Base-by-base conservation (phyloP, 2,797 vertebrate species). In the Sebastolobus altivelis region DNA sequence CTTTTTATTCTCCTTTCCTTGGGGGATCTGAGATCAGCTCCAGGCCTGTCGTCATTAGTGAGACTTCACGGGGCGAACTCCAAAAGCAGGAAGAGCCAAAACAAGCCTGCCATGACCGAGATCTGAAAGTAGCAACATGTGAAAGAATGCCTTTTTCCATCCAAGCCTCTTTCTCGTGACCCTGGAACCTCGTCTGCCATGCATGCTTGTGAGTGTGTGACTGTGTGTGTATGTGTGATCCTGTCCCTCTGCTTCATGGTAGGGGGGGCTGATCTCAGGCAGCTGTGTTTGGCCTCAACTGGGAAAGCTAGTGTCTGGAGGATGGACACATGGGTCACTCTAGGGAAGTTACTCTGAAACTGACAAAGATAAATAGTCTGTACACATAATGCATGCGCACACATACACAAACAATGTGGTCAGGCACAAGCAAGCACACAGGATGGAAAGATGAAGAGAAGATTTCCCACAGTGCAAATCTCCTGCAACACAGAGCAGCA, bases 71-170 rank as follows among this genome's bases (percentile, higher is more conserved):
- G 85, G 72, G 87, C 35, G 70, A 84, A 75, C 73, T 94, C 89
- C 80, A 85, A 85, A 74, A 67, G 77, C 56, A 38, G 2, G 20
- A 85, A 43, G 77, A 92, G 78, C 91, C 91, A 93, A 93, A 94
- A 91, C 85, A 93, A 94, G 89, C 85, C 74, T 78, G 81, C 91
- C 83, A 86, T 90, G 88, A 90, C 93, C 71, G 81, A 93, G 90
- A 93, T 94, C 89, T 92, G 92, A 95, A 95, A 95, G 86, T 82
- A 94, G 93, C 93, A 91, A 94, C 94, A 94, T 95, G 94, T 92
- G 93, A 95, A 96, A 96, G 94, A 95, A 96, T 95, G 94, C 90
- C 54, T 86, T 95, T 95, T 95, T 95, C 94, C 94, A 88, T 95
- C 89, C 94, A 93, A 92, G 90, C 55, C 74, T 89, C 81, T 82